Percentiles rank a stretch among this genome's conserved stretches.
phyloP scores from a whole-genome alignment of 2,888 invertebrate genomes.

The Cephalotes varians region DNA sequence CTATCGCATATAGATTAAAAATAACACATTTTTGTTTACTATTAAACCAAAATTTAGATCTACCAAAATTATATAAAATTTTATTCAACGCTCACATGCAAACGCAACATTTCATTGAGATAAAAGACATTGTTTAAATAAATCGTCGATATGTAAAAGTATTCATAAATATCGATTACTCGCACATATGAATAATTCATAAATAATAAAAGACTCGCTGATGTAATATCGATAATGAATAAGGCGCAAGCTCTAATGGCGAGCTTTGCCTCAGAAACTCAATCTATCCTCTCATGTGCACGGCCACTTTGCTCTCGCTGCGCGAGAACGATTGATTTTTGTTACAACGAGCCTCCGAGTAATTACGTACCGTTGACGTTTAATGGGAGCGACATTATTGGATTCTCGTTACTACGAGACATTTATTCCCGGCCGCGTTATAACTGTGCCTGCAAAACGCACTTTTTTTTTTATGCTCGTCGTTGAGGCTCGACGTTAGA shows the following conservation, averaged over 20 bases:
- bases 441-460: slow-evolving; percentile 7
- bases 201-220: neutral
- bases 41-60: neutral
- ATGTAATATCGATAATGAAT: neutral
- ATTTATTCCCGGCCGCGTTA: slow-evolving; percentile 36
- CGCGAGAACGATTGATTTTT: slow-evolving; percentile 45
- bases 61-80: neutral
- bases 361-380: slow-evolving; percentile 48
- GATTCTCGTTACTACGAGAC: slow-evolving; percentile 46
- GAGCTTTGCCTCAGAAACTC: slow-evolving; percentile 11
- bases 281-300: slow-evolving; percentile 13
- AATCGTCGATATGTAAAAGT: slow-evolving; percentile 10
- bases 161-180: slow-evolving; percentile 30
- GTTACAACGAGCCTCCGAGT: slow-evolving; percentile 36
- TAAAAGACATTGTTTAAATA: neutral
- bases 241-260: slow-evolving; percentile 3
- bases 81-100: neutral
- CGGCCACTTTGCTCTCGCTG: slow-evolving; percentile 12
- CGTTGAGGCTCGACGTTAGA: neutral
- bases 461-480: neutral
- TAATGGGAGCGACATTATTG: slow-evolving; percentile 53
- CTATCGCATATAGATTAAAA: neutral
- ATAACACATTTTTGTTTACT: neutral
- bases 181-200: neutral
- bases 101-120: neutral